Evolutionary conservation across 2,888 invertebrate genomes (phyloP).

Genomic region (Apoda limacodes): DNA sequence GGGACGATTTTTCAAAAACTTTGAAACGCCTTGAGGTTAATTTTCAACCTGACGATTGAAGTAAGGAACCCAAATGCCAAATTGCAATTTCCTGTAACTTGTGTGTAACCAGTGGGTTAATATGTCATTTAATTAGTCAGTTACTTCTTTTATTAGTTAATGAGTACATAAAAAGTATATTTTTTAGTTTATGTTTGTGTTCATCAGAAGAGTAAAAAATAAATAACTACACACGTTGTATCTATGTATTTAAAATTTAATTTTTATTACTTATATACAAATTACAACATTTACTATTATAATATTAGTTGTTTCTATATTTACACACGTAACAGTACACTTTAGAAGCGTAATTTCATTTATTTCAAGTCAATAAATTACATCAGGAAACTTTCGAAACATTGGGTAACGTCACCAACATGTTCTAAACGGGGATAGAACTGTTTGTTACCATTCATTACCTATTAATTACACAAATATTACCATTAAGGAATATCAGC

Average conservation of each 20-base stretch:
- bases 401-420: conserved; percentile 46
- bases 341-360: conserved; percentile 66
- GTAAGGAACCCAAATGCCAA: too few relatives aligned
- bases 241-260: conserved; percentile 71
- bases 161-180: too few relatives aligned
- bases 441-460: conserved; percentile 20
- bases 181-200: too few relatives aligned
- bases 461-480: conserved; percentile 17
- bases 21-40: too few relatives aligned
- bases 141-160: too few relatives aligned
- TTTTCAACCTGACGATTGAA: too few relatives aligned
- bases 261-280: conserved; percentile 70
- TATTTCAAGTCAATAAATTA: conserved; percentile 55
- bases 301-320: conserved; percentile 64
- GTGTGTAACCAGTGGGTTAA: conserved; percentile 3
- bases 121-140: too few relatives aligned
- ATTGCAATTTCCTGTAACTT: too few relatives aligned
- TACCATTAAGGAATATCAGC: conserved; percentile 26
- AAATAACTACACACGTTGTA: conserved; percentile 49
- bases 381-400: conserved; percentile 59
- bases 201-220: conserved; percentile 24
- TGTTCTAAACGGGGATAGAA: conserved; percentile 36
- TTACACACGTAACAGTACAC: conserved; percentile 66
- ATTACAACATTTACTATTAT: conserved; percentile 70
- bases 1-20: too few relatives aligned